These are phyloP conservation scores for Erythrocercus mccallii DNA, from an alignment of 2,113 vertebrate genomes.

Conservation along the genomic window DNA sequence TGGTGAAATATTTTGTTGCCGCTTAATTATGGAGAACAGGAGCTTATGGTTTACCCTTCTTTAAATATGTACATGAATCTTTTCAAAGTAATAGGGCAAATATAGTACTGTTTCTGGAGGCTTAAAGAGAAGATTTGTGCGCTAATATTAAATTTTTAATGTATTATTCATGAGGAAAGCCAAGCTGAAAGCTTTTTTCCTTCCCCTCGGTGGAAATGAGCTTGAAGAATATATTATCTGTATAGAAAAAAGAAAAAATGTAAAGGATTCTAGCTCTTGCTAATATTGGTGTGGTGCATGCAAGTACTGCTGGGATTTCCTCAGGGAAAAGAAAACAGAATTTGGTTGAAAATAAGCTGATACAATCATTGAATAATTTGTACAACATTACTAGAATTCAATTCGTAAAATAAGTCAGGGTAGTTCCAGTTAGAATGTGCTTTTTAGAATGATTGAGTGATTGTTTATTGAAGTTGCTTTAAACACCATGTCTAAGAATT, in stretches of 20 bases:
- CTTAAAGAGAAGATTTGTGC: slow-evolving; percentile 34
- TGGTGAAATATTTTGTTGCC: background rate
- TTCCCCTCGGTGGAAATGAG: background rate
- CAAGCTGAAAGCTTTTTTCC: slow-evolving; percentile 19
- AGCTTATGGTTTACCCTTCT: background rate
- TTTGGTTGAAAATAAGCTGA: background rate
- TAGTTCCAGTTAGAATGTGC: background rate
- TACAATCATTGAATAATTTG: background rate
- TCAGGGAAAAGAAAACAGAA: background rate
- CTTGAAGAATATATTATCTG: slow-evolving; percentile 16
- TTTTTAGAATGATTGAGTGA: background rate
- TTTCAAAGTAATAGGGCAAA: slow-evolving; percentile 22
- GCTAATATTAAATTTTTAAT: slow-evolving; percentile 15
- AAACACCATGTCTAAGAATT: background rate
- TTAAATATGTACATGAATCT: background rate
- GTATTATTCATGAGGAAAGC: slow-evolving; percentile 40
- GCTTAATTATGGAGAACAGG: background rate
- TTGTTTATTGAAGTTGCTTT: background rate
- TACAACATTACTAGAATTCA: background rate
- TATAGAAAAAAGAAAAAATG: background rate
- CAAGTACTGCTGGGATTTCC: background rate
- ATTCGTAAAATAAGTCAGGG: background rate
- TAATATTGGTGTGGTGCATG: background rate
- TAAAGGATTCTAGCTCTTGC: background rate
- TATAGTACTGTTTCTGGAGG: slow-evolving; percentile 5